phyloP scores from a whole-genome alignment of 2,113 vertebrate species.

The Mixornis gularis region DNA sequence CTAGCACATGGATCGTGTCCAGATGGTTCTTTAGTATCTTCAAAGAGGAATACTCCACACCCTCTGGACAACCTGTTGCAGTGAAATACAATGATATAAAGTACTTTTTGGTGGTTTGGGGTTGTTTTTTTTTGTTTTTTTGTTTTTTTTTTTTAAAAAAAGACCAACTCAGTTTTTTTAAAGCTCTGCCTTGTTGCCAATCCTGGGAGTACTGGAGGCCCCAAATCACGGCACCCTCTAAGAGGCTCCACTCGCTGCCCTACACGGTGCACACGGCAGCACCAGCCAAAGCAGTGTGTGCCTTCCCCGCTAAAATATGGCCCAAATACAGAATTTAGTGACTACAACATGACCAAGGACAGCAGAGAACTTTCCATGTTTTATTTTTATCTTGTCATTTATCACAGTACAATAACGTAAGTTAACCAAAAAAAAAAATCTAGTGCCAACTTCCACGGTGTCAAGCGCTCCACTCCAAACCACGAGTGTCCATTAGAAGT shows the following conservation, averaged over 20 bases:
- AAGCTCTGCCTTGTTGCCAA: fast-evolving
- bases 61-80: not conserved
- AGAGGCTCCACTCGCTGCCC: fast-evolving
- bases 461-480: not conserved
- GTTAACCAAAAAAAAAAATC: not conserved
- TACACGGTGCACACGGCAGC: fast-evolving
- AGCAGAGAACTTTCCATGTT: not conserved
- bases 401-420: not conserved
- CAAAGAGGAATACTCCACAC: too few species aligned
- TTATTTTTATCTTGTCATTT: constrained; percentile 21
- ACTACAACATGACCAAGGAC: not conserved
- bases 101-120: too few species aligned
- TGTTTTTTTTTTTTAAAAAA: too few species aligned
- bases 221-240: fast-evolving
- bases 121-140: not conserved
- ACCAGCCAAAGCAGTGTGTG: fast-evolving
- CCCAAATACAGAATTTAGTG: not conserved
- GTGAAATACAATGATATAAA: too few species aligned
- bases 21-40: not conserved
- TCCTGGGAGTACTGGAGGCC: fast-evolving
- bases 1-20: not conserved
- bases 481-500: not conserved
- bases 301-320: fast-evolving
- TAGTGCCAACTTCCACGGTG: not conserved
- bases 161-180: too few species aligned